Conservation (phyloP, 2,797 vertebrate genomes). For the Austrolebias charrua region DNA sequence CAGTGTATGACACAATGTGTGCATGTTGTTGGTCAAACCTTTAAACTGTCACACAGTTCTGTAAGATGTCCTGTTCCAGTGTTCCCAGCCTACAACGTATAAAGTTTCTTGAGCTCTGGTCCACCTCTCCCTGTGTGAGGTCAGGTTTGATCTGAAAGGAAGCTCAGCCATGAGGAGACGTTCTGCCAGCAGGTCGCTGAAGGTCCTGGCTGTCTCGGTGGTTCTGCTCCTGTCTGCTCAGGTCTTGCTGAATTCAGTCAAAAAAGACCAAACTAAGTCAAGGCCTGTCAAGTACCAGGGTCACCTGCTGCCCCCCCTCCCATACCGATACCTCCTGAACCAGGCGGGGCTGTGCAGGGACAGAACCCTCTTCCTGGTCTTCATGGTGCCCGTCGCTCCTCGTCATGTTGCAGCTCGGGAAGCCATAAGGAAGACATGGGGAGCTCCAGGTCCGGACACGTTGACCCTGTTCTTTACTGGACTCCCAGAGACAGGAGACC, state of each 20-base stretch:
- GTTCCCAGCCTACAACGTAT: too few species aligned
- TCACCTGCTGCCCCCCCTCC: constrained; percentile 61
- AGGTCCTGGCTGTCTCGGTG: constrained; percentile 13
- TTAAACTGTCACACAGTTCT: too few species aligned
- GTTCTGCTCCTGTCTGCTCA: constrained; percentile 37
- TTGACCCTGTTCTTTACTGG: constrained; percentile 80
- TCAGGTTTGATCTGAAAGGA: neutral
- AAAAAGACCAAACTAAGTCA: neutral
- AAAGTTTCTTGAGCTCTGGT: too few species aligned
- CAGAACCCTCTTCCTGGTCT: constrained; percentile 71
- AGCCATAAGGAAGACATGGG: constrained; percentile 82
- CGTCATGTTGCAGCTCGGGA: constrained; percentile 25
- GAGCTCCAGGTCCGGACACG: constrained; percentile 50
- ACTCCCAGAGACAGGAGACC: neutral
- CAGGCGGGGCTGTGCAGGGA: constrained; percentile 63
- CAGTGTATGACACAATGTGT: too few species aligned
- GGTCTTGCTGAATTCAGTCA: constrained; percentile 5
- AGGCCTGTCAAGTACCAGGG: constrained; percentile 31
- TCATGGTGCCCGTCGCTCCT: constrained; percentile 70
- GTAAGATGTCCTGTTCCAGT: too few species aligned
- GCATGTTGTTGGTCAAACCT: too few species aligned
- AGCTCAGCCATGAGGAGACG: constrained; percentile 38
- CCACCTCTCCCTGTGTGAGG: too few species aligned
- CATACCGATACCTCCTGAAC: constrained; percentile 76
- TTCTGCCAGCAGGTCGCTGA: constrained; percentile 25